Evolutionary conservation across 1,140 invertebrate genomes (phyloP).

Genomic region (Hyposmocoma kahamanoa): DNA sequence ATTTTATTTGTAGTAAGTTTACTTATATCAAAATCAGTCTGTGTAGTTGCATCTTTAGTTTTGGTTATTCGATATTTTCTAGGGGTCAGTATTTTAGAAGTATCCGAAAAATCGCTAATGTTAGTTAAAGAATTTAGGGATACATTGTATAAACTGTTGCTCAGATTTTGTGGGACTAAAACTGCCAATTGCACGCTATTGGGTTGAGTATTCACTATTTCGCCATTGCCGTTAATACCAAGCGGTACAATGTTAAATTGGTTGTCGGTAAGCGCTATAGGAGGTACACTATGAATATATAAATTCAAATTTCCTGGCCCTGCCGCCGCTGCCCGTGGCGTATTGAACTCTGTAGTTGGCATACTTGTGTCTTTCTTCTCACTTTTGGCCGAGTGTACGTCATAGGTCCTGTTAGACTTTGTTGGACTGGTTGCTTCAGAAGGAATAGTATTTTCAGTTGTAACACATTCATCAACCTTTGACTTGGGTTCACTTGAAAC

Average conservation of each 20-base stretch:
- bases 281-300: conserved; percentile 61
- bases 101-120: conserved; percentile 36
- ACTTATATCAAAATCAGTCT: conserved; percentile 75
- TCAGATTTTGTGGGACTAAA: conserved; percentile 68
- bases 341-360: conserved; percentile 58
- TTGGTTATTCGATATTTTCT: conserved; percentile 74
- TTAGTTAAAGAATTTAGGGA: conserved; percentile 49
- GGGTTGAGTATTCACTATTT: conserved; percentile 47
- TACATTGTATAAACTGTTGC: conserved; percentile 55
- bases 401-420: conserved; percentile 59
- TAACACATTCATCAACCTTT: conserved; percentile 20
- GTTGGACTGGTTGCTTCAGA: conserved; percentile 48
- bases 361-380: conserved; percentile 54
- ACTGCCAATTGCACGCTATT: conserved; percentile 74
- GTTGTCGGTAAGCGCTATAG: conserved; percentile 51
- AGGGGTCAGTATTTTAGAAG: conserved; percentile 75
- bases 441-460: conserved; percentile 19
- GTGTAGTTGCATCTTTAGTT: conserved; percentile 78
- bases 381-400: conserved; percentile 53
- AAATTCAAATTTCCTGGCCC: conserved; percentile 57
- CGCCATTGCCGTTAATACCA: conserved; percentile 50
- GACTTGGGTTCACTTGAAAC: conserved; percentile 21
- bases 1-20: conserved; percentile 31
- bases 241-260: conserved; percentile 66
- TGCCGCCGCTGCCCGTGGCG: conserved; percentile 46